phyloP scores from a whole-genome alignment of 2,113 vertebrate genomes.

The Motacilla alba region DNA sequence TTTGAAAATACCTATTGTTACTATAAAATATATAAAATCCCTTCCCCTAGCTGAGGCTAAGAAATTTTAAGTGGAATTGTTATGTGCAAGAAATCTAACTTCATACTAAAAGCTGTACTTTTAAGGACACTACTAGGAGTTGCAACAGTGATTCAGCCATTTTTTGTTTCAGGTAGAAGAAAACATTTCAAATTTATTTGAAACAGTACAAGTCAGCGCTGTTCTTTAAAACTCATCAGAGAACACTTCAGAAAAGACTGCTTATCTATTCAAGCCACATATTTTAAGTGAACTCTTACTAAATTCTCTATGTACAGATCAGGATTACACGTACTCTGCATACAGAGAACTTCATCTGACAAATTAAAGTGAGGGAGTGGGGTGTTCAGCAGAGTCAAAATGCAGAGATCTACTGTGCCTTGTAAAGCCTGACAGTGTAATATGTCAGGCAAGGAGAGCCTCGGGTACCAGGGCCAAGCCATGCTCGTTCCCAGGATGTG shows the following conservation, averaged over 20 bases:
- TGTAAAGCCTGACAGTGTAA: slow-evolving; percentile 11
- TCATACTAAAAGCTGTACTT: not conserved
- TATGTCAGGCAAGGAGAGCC: slow-evolving; percentile 21
- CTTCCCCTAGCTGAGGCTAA: not conserved
- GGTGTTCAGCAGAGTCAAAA: not conserved
- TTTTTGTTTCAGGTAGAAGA: slow-evolving; percentile 41
- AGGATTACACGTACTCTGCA: slow-evolving; percentile 36
- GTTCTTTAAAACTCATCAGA: slow-evolving; percentile 48
- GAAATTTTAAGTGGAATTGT: not conserved
- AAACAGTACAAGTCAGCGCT: not conserved
- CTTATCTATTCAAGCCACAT: slow-evolving; percentile 54
- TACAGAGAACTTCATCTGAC: slow-evolving; percentile 21
- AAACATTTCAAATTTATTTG: slow-evolving; percentile 49
- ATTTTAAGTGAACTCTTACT: slow-evolving; percentile 38
- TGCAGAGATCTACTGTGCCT: slow-evolving; percentile 6
- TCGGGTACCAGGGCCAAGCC: slow-evolving; percentile 13
- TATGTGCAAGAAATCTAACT: not conserved
- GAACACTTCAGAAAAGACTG: slow-evolving; percentile 36
- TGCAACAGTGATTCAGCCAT: not conserved
- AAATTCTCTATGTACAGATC: slow-evolving; percentile 16
- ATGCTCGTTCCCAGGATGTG: not conserved
- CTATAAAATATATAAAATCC: not conserved
- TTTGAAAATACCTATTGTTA: not conserved
- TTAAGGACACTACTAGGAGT: not conserved
- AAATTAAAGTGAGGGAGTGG: not conserved